Evolutionary conservation across 2,888 invertebrate species (phyloP), one percentile per base, ranked within the genome.

Genomic region (Theristus sp.): DNA sequence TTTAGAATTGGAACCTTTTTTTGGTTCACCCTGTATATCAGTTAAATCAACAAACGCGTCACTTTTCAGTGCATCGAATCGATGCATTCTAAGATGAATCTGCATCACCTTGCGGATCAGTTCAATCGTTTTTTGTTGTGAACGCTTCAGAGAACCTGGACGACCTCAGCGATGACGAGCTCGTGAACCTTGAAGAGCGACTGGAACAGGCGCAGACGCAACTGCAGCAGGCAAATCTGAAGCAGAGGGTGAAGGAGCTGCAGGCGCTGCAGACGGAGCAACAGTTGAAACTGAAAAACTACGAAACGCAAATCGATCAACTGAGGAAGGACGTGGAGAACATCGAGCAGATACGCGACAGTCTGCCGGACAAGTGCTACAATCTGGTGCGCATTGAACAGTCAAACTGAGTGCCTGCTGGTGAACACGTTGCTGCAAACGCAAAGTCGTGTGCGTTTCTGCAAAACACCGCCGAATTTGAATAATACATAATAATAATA

Each of bases 361-460:
- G 87, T 61, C 79, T 93, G 63, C 93, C 91, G 0, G 80, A 81
- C 26, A 71, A 71, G 61, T 91, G 91, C 75, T 87, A 83, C 77
- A 86, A 85, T 72, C 80, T 83, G 66, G 80, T 84, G 59, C 82
- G 83, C 64, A 79, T 89, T 49, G 89, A 89, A 73, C 54, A 54
- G 26, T 26, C 27, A 10, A 27, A n/a, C n/a, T n/a, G n/a, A n/a
- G n/a, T n/a, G n/a, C n/a, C n/a, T n/a, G n/a, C n/a, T n/a, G n/a
- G n/a, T n/a, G n/a, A n/a, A n/a, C n/a, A n/a, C n/a, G n/a, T n/a
- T n/a, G n/a, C n/a, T n/a, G n/a, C n/a, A n/a, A n/a, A n/a, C n/a
- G n/a, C n/a, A n/a, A n/a, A n/a, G n/a, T n/a, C n/a, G n/a, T n/a
- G n/a, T n/a, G n/a, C n/a, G n/a, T n/a, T n/a, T n/a, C n/a, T n/a